phyloP scores from a whole-genome alignment of 1,140 invertebrate species.

The Drosophila dunni region DNA sequence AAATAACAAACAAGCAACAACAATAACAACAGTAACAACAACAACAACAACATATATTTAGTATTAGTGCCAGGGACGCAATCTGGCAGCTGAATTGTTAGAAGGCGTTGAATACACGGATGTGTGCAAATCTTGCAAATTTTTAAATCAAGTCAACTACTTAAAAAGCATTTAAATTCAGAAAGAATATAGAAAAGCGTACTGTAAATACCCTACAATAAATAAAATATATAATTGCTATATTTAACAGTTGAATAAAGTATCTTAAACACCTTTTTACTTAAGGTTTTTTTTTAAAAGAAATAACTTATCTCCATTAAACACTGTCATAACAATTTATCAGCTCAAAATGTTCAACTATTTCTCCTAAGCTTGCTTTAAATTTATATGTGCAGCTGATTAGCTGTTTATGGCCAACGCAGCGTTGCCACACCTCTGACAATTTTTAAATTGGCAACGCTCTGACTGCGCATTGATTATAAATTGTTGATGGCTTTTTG shows the following conservation, averaged over 20 bases:
- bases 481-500: slow-evolving; percentile 15
- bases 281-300: too few species aligned
- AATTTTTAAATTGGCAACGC: slow-evolving; percentile 10
- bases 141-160: not conserved
- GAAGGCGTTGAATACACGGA: slow-evolving; percentile 6
- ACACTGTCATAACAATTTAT: not conserved
- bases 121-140: slow-evolving; percentile 1
- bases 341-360: not conserved
- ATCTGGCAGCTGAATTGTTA: slow-evolving; percentile 3
- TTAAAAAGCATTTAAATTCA: not conserved
- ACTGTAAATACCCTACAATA: not conserved
- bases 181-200: not conserved
- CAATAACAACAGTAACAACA: slow-evolving; percentile 24
- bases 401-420: slow-evolving; percentile 15
- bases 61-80: slow-evolving; percentile 31
- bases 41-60: slow-evolving; percentile 19
- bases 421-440: slow-evolving; percentile 20
- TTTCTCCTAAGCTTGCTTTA: not conserved
- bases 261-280: not conserved
- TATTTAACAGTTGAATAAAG: not conserved
- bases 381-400: slow-evolving; percentile 17
- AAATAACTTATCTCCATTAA: not conserved
- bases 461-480: slow-evolving; percentile 7
- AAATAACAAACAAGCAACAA: slow-evolving; percentile 29
- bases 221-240: not conserved